phyloP scores from a whole-genome alignment of 2,888 invertebrate species.

The Brachyptera risi region DNA sequence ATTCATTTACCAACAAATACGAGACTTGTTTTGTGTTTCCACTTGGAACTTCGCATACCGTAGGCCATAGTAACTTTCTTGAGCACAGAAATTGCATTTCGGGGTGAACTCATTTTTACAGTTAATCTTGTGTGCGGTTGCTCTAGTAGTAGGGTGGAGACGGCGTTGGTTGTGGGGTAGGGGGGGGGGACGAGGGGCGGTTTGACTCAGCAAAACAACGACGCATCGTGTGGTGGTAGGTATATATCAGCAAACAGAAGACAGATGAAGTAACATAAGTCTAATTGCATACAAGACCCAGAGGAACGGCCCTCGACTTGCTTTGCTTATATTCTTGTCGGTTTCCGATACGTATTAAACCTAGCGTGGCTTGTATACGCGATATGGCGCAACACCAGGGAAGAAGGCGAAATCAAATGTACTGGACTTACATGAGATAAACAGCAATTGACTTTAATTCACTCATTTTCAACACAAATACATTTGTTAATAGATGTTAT shows the following conservation, averaged over 20 bases:
- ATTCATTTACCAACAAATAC: too few species aligned
- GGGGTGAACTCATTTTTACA: neutral
- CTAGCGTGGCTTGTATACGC: too few species aligned
- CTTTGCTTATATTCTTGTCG: too few species aligned
- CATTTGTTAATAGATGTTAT: too few species aligned
- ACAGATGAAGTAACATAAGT: slow-evolving; percentile 13
- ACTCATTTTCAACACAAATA: too few species aligned
- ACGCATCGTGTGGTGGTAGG: neutral
- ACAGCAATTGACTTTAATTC: too few species aligned
- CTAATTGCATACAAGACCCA: slow-evolving; percentile 16
- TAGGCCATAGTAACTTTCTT: neutral
- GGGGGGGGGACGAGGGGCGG: neutral
- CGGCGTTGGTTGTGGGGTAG: neutral
- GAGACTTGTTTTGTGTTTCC: too few species aligned
- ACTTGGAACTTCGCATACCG: too few species aligned
- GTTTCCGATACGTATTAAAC: too few species aligned
- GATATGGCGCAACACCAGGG: too few species aligned
- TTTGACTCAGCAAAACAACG: neutral
- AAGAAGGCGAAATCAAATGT: too few species aligned
- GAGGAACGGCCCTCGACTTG: slow-evolving; percentile 24
- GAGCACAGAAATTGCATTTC: neutral
- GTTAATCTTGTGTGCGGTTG: neutral
- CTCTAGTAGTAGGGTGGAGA: neutral
- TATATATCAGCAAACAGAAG: neutral
- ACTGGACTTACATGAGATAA: too few species aligned